Conservation (phyloP, 2,888 invertebrate species). For the Artemia sp. region DNA sequence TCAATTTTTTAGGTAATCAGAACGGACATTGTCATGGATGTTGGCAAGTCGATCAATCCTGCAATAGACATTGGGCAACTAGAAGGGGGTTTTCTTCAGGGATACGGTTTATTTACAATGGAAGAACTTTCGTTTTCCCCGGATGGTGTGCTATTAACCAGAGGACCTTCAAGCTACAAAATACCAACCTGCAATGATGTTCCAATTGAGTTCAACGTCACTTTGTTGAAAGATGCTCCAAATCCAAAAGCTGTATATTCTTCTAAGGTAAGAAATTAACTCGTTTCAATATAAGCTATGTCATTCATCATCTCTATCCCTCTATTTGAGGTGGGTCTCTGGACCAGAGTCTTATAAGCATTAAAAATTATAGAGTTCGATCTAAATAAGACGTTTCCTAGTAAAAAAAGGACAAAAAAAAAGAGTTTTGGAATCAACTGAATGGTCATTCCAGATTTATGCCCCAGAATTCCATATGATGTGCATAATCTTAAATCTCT, state of each 20-base stretch:
- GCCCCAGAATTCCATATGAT: too few relatives aligned
- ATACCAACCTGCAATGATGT: slow-evolving; percentile 82
- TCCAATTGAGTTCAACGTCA: slow-evolving; percentile 78
- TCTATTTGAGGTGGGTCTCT: too few relatives aligned
- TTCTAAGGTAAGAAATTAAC: slow-evolving; percentile 52
- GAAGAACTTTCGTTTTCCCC: slow-evolving; percentile 79
- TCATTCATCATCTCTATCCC: too few relatives aligned
- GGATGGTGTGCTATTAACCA: slow-evolving; percentile 56
- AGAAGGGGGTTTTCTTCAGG: slow-evolving; percentile 86
- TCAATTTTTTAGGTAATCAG: slow-evolving; percentile 43
- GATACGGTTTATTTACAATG: slow-evolving; percentile 75
- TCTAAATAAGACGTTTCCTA: too few relatives aligned
- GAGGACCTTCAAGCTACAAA: slow-evolving; percentile 86
- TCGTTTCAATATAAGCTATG: not conserved
- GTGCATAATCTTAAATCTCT: too few relatives aligned
- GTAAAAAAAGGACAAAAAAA: too few relatives aligned
- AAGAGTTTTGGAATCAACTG: too few relatives aligned
- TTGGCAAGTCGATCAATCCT: slow-evolving; percentile 84
- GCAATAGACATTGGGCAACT: slow-evolving; percentile 93
- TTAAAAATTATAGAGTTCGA: too few relatives aligned
- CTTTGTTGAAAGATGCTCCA: slow-evolving; percentile 68
- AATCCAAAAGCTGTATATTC: slow-evolving; percentile 85
- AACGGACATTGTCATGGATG: slow-evolving; percentile 90
- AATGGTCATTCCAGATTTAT: too few relatives aligned
- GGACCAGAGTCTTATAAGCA: too few relatives aligned